phyloP scores from a whole-genome alignment of 2,888 invertebrate species.

The Catonia carolina region DNA sequence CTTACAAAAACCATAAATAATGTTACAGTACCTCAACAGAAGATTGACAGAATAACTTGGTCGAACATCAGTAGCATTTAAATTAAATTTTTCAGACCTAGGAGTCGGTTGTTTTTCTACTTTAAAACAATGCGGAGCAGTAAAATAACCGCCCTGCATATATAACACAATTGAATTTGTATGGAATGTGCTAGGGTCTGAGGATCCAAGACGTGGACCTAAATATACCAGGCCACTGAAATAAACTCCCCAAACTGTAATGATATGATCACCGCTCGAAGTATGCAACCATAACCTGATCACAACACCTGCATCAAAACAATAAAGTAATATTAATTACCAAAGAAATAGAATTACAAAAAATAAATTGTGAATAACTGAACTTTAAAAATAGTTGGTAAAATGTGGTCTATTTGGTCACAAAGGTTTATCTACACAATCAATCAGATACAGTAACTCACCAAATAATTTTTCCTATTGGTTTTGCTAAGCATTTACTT shows the following conservation, averaged over 20 bases:
- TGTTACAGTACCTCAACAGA: slow-evolving; percentile 58
- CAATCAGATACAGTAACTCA: no score
- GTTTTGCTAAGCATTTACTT: no score
- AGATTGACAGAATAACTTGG: slow-evolving; percentile 66
- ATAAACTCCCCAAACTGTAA: slow-evolving; percentile 75
- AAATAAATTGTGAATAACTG: no score
- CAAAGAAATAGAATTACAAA: no score
- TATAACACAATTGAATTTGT: slow-evolving; percentile 74
- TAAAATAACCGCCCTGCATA: slow-evolving; percentile 82
- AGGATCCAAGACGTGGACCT: slow-evolving; percentile 58
- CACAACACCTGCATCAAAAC: slow-evolving; percentile 41
- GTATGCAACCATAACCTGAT: slow-evolving; percentile 45
- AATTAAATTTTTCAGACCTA: slow-evolving; percentile 47
- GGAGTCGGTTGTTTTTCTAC: slow-evolving; percentile 38
- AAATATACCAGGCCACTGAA: slow-evolving; percentile 75
- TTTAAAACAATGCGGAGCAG: slow-evolving; percentile 47
- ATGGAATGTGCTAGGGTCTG: slow-evolving; percentile 59
- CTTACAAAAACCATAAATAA: no score
- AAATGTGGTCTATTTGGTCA: background rate
- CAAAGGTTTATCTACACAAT: no score
- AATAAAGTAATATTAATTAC: background rate
- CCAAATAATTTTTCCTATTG: no score
- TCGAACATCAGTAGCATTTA: slow-evolving; percentile 56
- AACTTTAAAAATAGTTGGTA: no score
- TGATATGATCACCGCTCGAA: slow-evolving; percentile 33